A percentile compares a stretch with the other conserved stretches of the same genome.
phyloP scores from a whole-genome alignment of 2,113 vertebrate genomes.

The Acanthochromis polyacanthus region DNA sequence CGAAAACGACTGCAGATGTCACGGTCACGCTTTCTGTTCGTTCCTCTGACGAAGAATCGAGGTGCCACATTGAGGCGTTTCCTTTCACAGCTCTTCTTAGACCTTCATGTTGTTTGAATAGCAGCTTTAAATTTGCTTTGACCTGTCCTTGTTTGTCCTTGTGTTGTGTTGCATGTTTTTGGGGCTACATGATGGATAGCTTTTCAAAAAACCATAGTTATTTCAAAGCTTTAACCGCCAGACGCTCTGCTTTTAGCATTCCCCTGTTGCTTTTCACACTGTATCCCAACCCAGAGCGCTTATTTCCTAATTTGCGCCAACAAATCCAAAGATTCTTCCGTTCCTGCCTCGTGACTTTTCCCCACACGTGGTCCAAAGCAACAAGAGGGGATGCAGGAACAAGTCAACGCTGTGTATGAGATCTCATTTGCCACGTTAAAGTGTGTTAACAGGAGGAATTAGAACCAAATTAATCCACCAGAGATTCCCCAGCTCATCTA shows the following conservation, averaged over 20 bases:
- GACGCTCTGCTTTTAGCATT: not conserved
- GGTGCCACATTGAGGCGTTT: not conserved
- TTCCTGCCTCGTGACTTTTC: not conserved
- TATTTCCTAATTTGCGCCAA: no score
- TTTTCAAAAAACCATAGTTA: not conserved
- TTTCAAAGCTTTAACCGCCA: not conserved
- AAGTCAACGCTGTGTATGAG: constrained; percentile 26
- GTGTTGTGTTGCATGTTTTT: not conserved
- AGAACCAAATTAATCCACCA: constrained; percentile 76
- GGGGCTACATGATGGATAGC: not conserved
- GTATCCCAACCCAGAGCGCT: not conserved
- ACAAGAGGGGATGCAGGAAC: constrained; percentile 24
- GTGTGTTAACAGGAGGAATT: constrained; percentile 81
- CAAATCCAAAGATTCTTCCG: constrained; percentile 1
- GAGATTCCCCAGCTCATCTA: constrained; percentile 72
- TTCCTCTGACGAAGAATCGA: no score
- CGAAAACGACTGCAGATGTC: no score
- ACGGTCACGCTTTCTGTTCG: no score
- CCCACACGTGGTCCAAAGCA: constrained; percentile 7
- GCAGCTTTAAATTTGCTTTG: not conserved
- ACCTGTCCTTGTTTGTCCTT: not conserved
- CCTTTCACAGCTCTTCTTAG: not conserved
- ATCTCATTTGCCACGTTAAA: constrained; percentile 74
- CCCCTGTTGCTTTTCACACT: constrained; percentile 2
- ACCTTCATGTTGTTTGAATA: not conserved